Conservation (phyloP, 2,888 invertebrate genomes). For the Heliconius hortense region DNA sequence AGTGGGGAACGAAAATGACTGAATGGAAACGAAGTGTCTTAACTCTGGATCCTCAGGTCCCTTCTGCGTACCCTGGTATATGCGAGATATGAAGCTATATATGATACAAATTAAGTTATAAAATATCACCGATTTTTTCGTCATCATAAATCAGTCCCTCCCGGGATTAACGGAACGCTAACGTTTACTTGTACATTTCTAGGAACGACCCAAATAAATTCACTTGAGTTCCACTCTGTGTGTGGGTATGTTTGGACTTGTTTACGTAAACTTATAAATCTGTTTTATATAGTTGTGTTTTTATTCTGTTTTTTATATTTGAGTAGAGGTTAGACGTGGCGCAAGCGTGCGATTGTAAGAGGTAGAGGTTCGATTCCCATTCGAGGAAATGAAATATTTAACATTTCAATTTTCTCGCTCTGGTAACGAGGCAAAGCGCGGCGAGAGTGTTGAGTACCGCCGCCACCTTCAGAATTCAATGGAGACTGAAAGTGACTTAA, state of each 20-base stretch:
- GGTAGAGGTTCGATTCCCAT: background rate
- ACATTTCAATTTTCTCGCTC: background rate
- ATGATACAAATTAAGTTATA: background rate
- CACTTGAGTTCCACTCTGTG: slow-evolving; percentile 41
- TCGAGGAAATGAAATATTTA: background rate
- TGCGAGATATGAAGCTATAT: background rate
- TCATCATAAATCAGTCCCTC: slow-evolving; percentile 44
- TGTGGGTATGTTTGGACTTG: slow-evolving; percentile 37
- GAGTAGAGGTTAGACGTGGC: background rate
- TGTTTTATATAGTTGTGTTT: background rate
- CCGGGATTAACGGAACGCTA: slow-evolving; percentile 46
- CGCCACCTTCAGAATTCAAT: background rate
- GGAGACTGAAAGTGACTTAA: no score
- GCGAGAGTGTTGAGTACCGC: background rate
- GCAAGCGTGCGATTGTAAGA: background rate
- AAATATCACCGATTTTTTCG: slow-evolving; percentile 38
- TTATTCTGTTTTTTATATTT: background rate
- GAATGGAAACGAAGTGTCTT: background rate
- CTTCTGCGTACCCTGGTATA: no score
- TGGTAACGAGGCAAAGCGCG: background rate
- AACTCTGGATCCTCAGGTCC: no score
- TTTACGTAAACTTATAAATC: slow-evolving; percentile 24
- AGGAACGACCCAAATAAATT: slow-evolving; percentile 54
- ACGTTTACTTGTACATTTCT: slow-evolving; percentile 52
- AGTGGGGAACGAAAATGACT: background rate